phyloP scores from a whole-genome alignment of 2,888 invertebrate species.

The Zhuqinia jingwanae region DNA sequence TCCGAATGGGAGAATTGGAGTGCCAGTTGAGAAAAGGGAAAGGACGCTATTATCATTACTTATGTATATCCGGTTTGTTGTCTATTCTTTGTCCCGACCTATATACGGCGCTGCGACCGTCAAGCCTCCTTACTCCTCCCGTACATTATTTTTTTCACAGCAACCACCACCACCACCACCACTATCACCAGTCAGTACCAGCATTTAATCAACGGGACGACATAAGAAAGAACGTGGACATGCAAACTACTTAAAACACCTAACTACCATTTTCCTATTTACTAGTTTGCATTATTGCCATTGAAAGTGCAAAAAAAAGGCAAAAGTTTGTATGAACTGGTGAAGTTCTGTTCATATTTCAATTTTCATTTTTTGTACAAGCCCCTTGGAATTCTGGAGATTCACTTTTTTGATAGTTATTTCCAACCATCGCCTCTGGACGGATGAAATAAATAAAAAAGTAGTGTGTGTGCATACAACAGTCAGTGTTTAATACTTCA shows the following conservation, averaged over 20 bases:
- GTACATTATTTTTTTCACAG: background rate
- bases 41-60: constrained; percentile 31
- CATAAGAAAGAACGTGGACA: background rate
- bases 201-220: constrained; percentile 31
- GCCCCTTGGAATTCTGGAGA: constrained; percentile 51
- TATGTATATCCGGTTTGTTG: constrained; percentile 37
- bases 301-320: constrained; percentile 10
- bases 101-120: constrained; percentile 9
- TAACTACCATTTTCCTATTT: constrained; percentile 32
- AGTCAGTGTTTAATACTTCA: background rate
- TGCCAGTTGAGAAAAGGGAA: constrained; percentile 23
- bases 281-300: constrained; percentile 27
- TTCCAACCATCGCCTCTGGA: constrained; percentile 11
- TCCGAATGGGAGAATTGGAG: too few species aligned
- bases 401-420: constrained; percentile 34
- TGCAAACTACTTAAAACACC: background rate
- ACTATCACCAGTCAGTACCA: background rate
- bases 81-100: constrained; percentile 30
- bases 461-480: background rate
- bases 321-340: background rate
- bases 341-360: background rate
- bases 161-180: background rate
- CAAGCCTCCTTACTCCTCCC: constrained; percentile 23
- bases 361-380: background rate
- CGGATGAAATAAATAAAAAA: constrained; percentile 20